Evolutionary conservation across 2,888 invertebrate genomes (phyloP), one percentile per base, ranked within the genome.

Genomic region (Loripinus fragilis): DNA sequence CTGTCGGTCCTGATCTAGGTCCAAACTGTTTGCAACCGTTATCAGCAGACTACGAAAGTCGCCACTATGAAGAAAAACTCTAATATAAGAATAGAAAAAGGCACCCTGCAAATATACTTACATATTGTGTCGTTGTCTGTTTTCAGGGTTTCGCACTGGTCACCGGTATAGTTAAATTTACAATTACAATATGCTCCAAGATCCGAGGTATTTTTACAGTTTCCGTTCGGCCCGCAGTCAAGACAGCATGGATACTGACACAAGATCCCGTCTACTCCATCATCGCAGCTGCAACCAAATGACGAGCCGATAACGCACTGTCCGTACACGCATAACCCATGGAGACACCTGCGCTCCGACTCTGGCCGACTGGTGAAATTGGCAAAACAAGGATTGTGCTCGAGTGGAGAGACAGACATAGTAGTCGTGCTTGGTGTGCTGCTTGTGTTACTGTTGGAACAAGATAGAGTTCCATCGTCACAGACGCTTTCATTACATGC

Each of bases 241-340:
- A 35, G 45, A 41, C 75, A 78, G 42, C 76, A 79, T 10, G 33
- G 68, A 17, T 64, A 0, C 23, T 75, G 50, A 45, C 79, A 79
- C 0, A 52, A 15, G 0, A 25, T 35, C 2, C 79, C 79, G 25
- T 60, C 64, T 3, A 65, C 72, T 1, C 79, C 75, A 10, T n/a
- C 12, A 28, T 79, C 79, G 5, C 35, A 45, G 71, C 68, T 0
- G 69, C 79, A 79, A 12, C 28, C 5, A 20, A 20, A 45, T 3
- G 60, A 33, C 55, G 3, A n/a, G 3, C 33, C 60, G 10, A 10
- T 8, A 7, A 30, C 33, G 20, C 60, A 60, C 23, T 20, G 30
- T 10, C 60, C 60, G 33, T 60, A 60, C 23, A 12, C 23, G 20
- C 60, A 60, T 20, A 60, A 1, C 1, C n/a, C 33, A 33, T 25